These are phyloP conservation scores for Rhinolophus ferrumequinum DNA, from an alignment of 2,113 vertebrate species.

Conservation along the genomic window DNA sequence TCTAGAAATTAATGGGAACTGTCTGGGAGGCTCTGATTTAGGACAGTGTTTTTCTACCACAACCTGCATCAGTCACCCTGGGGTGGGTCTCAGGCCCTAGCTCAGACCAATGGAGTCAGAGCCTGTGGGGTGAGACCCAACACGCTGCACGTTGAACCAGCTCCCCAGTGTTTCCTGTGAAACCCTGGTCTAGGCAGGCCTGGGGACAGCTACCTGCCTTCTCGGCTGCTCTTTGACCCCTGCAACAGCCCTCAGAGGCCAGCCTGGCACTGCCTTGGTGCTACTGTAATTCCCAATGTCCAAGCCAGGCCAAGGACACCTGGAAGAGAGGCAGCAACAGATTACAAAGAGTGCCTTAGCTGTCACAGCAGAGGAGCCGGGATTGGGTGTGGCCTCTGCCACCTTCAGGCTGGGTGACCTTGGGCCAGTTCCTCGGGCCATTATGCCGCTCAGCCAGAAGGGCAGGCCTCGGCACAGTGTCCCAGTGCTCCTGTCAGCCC, in stretches of 20 bases:
- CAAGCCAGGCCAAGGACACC: background rate
- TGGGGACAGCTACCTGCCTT: background rate
- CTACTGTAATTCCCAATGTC: background rate
- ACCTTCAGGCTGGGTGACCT: background rate
- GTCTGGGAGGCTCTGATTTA: background rate
- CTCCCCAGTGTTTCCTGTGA: accelerated
- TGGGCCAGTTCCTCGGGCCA: background rate
- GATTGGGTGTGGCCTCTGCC: background rate
- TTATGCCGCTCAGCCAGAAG: accelerated
- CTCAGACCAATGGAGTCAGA: background rate
- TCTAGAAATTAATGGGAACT: background rate
- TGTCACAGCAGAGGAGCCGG: background rate
- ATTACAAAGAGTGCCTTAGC: background rate
- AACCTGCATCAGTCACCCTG: background rate
- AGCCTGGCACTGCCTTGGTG: background rate
- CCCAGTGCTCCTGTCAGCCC: accelerated
- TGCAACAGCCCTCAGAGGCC: background rate
- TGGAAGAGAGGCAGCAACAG: background rate
- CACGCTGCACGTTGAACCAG: background rate
- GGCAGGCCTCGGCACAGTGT: accelerated
- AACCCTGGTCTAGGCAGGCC: too few species aligned
- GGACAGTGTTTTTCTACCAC: background rate
- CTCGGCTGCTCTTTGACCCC: too few species aligned
- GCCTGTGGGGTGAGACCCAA: background rate
- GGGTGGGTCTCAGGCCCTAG: background rate